Evolutionary conservation across 1,140 invertebrate species (phyloP), one percentile per base, ranked within the genome.

Genomic region (Cotesia chilonis): DNA sequence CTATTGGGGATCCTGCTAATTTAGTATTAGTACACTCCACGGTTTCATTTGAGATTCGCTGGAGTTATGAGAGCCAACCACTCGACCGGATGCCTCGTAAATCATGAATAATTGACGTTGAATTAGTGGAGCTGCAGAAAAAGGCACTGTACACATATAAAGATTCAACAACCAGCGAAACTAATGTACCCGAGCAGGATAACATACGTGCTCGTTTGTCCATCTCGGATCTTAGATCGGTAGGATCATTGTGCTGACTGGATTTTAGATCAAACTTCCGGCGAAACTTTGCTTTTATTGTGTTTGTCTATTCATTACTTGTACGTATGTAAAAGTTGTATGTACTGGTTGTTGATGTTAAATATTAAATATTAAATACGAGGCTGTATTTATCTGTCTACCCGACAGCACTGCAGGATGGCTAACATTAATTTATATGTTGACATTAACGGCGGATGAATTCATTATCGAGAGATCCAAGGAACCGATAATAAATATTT

Each of bases 31-130:
- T 47, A 10, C 10, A 47, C 28, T 47, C 6, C 3, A 47, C 6
- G 6, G 41, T 47, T 9, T 6, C 5, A 9, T 10, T 38, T 51
- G 64, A 66, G 38, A 66, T 66, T 47, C 28, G 64, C 36, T 47
- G 35, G 7, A 66, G 64, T 66, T 66, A 66, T 66, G 64, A 66
- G 64, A 64, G 61, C 36, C 38, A 66, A 14, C n/a, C 38, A 12
- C 12, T 51, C 38, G 64, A 28, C 38, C 64, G 47, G 64, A 66
- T 66, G 64, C 37, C 64, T 75, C 74, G 64, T 75, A 73, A 73
- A 75, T 75, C 74, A 75, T 73, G 71, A 67, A 75, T 75, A 75
- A 75, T 75, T 75, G 74, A 75, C 74, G 71, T 75, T 75, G 66
- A 75, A 75, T 75, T 73, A 75, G 71, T 66, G 70, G 68, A 28